Evolutionary conservation across 2,888 invertebrate species (phyloP).

Genomic region (Sycophila texana): DNA sequence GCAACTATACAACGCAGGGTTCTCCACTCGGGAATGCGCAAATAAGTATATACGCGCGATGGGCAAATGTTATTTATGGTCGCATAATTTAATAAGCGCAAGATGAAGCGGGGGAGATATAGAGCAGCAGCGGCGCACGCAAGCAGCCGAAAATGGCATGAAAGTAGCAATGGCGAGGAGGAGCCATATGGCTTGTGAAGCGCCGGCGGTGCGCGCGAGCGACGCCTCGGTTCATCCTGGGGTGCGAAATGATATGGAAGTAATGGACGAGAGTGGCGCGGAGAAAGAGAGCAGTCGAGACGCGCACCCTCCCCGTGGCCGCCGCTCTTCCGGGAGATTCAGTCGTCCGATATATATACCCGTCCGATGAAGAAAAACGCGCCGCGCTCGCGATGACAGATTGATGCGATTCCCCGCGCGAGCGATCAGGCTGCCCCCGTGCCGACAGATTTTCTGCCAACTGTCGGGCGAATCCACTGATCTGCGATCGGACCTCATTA

Average conservation of each 20-base stretch:
- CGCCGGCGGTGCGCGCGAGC: slow-evolving; percentile 57
- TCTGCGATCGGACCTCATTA: slow-evolving; percentile 7
- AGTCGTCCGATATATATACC: slow-evolving; percentile 68
- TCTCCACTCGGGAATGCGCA: slow-evolving; percentile 56
- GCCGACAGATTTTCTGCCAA: slow-evolving; percentile 75
- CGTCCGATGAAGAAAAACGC: slow-evolving; percentile 50
- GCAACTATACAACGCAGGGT: background rate
- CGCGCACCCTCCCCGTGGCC: slow-evolving; percentile 57
- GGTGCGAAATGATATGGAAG: slow-evolving; percentile 76
- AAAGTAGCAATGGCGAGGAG: slow-evolving; percentile 68
- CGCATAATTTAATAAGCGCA: slow-evolving; percentile 74
- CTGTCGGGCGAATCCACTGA: slow-evolving; percentile 64
- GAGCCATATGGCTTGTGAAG: slow-evolving; percentile 69
- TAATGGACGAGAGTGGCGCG: slow-evolving; percentile 68
- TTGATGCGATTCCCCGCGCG: slow-evolving; percentile 72
- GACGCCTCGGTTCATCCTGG: slow-evolving; percentile 63
- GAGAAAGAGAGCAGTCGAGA: slow-evolving; percentile 63
- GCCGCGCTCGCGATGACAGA: slow-evolving; percentile 71
- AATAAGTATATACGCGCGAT: slow-evolving; percentile 64
- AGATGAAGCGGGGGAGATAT: slow-evolving; percentile 67
- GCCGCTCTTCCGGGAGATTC: slow-evolving; percentile 68
- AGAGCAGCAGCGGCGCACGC: slow-evolving; percentile 60
- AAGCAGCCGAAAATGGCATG: slow-evolving; percentile 68
- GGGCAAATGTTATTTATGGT: slow-evolving; percentile 72
- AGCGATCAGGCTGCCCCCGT: slow-evolving; percentile 65